Percentiles rank a stretch among this genome's conserved stretches.
Evolutionary conservation across 1,140 invertebrate species (phyloP).

Genomic region (Papilio polytes): DNA sequence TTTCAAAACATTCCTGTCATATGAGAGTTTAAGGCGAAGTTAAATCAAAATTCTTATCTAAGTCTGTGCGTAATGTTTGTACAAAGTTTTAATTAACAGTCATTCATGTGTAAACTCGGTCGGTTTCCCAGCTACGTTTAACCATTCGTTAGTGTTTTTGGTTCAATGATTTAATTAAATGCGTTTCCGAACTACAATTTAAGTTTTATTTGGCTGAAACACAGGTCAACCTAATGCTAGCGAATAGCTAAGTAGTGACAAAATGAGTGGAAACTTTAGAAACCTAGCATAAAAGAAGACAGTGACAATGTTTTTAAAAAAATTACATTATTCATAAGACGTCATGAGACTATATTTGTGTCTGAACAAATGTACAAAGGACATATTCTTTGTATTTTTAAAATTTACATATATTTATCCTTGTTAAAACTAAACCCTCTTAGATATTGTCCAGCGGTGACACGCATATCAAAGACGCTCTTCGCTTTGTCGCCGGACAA

Average conservation of each 20-base stretch:
- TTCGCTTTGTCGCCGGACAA: slow-evolving; percentile 30
- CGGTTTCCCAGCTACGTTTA: too few species aligned
- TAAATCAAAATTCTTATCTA: background rate
- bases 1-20: background rate
- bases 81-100: background rate
- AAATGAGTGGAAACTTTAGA: too few species aligned
- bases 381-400: background rate
- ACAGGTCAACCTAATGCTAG: too few species aligned
- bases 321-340: too few species aligned
- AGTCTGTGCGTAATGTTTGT: background rate
- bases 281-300: background rate
- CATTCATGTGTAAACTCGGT: background rate
- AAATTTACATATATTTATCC: background rate
- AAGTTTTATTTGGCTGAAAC: too few species aligned
- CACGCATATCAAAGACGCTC: background rate
- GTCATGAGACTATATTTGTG: background rate
- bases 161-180: too few species aligned
- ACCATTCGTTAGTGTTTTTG: too few species aligned
- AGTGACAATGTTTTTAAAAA: background rate
- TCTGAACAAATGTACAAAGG: background rate
- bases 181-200: too few species aligned
- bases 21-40: background rate
- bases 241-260: too few species aligned
- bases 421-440: background rate
- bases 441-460: background rate